Conservation (phyloP, 2,113 vertebrate genomes). For the Coryphaenoides rupestris region DNA sequence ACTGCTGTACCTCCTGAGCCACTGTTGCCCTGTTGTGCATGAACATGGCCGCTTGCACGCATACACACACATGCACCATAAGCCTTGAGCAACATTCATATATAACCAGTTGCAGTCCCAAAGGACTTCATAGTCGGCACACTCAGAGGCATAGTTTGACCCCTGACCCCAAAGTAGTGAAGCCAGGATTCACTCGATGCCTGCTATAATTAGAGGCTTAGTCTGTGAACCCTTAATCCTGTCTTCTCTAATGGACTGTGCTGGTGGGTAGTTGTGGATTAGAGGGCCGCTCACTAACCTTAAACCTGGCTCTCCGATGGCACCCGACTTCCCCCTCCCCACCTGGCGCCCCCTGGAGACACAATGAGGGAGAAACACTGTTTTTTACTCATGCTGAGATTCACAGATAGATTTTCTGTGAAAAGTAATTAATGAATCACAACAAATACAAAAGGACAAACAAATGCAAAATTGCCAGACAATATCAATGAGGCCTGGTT, state of each 20-base stretch:
- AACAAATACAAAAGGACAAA: too few species aligned
- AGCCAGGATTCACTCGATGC: neutral
- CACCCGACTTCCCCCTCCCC: conserved; percentile 84
- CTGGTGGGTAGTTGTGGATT: neutral
- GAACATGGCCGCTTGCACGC: too few species aligned
- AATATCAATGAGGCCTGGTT: too few species aligned
- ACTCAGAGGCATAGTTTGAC: neutral
- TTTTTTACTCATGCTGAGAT: neutral
- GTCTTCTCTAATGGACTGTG: too few species aligned
- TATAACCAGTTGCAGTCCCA: too few species aligned
- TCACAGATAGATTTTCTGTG: neutral
- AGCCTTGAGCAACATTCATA: neutral
- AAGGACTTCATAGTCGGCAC: neutral
- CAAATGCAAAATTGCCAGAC: too few species aligned
- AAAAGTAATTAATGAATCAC: neutral
- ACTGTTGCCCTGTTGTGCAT: too few species aligned
- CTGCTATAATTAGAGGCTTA: neutral
- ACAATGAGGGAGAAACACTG: neutral
- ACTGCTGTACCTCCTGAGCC: too few species aligned
- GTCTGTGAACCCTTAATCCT: too few species aligned
- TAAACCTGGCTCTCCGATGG: conserved; percentile 85
- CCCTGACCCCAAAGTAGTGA: too few species aligned
- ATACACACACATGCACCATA: conserved; percentile 1
- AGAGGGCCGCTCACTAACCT: conserved; percentile 68
- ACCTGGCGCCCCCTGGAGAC: conserved; percentile 83